A percentile compares a stretch with the other conserved stretches of the same genome.
These are phyloP conservation scores for Casuarius casuarius DNA, from an alignment of 2,113 vertebrate genomes.

Conservation along the genomic window DNA sequence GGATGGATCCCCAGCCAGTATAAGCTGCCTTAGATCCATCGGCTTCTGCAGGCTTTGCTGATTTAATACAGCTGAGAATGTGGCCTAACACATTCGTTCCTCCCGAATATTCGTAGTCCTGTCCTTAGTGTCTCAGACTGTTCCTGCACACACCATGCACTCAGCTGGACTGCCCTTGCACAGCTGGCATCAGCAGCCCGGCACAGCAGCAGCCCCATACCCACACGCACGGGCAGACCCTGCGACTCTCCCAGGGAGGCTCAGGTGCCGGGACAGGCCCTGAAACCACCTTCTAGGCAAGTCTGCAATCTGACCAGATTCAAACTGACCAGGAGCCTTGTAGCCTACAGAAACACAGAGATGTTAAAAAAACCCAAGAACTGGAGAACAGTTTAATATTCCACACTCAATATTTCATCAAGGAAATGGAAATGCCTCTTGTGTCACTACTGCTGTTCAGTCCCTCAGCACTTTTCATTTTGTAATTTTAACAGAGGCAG, in stretches of 20 bases:
- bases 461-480: not conserved
- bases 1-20: not conserved
- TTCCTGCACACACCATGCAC: too few species aligned
- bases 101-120: not conserved
- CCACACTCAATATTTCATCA: not conserved
- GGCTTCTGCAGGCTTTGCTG: not conserved
- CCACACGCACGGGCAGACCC: not conserved
- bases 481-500: not conserved
- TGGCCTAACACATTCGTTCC: not conserved
- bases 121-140: not conserved
- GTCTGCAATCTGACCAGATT: not conserved
- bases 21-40: not conserved
- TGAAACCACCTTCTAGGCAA: not conserved
- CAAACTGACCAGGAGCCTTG: not conserved
- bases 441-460: not conserved
- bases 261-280: not conserved
- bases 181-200: not conserved
- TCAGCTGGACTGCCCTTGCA: not conserved
- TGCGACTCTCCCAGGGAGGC: accelerated
- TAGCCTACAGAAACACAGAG: not conserved
- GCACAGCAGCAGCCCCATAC: accelerated
- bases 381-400: not conserved
- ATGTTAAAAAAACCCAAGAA: not conserved
- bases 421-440: accelerated
- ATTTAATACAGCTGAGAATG: not conserved